Evolutionary conservation across 2,113 vertebrate species (phyloP).

Genomic region (Sterna hirundo): DNA sequence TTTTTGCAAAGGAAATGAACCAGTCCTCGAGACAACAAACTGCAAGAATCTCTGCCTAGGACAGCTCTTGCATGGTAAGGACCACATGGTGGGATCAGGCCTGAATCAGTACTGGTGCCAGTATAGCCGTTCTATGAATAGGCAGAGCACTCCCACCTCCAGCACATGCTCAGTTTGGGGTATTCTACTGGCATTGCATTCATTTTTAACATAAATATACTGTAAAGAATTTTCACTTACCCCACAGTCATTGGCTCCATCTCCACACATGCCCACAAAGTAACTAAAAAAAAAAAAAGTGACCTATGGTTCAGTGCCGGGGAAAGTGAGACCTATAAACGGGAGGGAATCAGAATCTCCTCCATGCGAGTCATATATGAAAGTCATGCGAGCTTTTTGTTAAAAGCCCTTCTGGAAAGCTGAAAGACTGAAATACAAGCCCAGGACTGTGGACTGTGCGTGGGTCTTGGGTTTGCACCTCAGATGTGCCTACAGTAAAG

Average conservation of each 20-base stretch:
- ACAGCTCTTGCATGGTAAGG: background rate
- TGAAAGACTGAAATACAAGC: background rate
- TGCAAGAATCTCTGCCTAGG: background rate
- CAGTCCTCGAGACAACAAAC: background rate
- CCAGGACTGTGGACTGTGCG: background rate
- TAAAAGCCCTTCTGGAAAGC: background rate
- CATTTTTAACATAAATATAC: background rate
- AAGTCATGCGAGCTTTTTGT: background rate
- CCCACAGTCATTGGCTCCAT: conserved; percentile 84
- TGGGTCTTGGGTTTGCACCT: background rate
- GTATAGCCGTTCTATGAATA: background rate
- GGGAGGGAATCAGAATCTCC: background rate
- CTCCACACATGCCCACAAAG: conserved; percentile 84
- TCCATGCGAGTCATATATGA: background rate
- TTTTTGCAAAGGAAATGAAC: background rate
- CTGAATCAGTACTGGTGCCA: background rate
- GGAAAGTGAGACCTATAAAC: background rate
- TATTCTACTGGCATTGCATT: background rate
- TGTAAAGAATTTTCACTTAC: conserved; percentile 65
- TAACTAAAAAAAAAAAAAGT: conserved; percentile 71
- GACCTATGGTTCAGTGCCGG: background rate
- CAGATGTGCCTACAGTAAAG: background rate
- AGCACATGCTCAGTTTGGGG: background rate
- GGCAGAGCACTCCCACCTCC: background rate
- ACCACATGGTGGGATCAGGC: background rate